phyloP scores from a whole-genome alignment of 2,888 invertebrate species.

The Leucophora obtusa region DNA sequence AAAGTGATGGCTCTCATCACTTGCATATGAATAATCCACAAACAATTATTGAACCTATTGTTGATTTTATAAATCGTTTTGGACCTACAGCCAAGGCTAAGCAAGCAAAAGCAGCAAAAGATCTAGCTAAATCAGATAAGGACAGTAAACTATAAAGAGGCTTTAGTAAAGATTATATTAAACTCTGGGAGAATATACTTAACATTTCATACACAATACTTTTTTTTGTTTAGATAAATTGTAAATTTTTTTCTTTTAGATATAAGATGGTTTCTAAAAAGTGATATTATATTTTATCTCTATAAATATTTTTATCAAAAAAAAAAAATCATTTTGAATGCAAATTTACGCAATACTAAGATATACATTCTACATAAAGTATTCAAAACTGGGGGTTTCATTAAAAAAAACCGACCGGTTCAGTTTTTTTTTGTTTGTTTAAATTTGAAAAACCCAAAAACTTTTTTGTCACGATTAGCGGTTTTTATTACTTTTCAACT shows the following conservation, averaged over 20 bases:
- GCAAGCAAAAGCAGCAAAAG: slow-evolving; percentile 70
- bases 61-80: slow-evolving; percentile 81
- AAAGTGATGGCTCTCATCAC: slow-evolving; percentile 85
- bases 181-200: slow-evolving; percentile 24
- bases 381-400: too few species aligned
- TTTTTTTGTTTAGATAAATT: background rate
- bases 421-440: too few species aligned
- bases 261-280: background rate
- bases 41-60: slow-evolving; percentile 80
- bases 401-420: too few species aligned
- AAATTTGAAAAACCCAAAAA: too few species aligned
- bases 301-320: too few species aligned
- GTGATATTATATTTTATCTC: background rate
- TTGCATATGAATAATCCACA: slow-evolving; percentile 86
- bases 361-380: too few species aligned
- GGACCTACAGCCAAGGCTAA: slow-evolving; percentile 80
- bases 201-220: background rate
- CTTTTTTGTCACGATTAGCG: too few species aligned
- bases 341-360: too few species aligned
- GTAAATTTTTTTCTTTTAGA: background rate
- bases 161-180: background rate
- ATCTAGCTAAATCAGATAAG: slow-evolving; percentile 54
- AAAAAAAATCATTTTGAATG: too few species aligned
- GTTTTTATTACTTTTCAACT: too few species aligned
- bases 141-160: slow-evolving; percentile 55